phyloP scores from a whole-genome alignment of 2,113 vertebrate genomes.

The Anolis carolinensis region DNA sequence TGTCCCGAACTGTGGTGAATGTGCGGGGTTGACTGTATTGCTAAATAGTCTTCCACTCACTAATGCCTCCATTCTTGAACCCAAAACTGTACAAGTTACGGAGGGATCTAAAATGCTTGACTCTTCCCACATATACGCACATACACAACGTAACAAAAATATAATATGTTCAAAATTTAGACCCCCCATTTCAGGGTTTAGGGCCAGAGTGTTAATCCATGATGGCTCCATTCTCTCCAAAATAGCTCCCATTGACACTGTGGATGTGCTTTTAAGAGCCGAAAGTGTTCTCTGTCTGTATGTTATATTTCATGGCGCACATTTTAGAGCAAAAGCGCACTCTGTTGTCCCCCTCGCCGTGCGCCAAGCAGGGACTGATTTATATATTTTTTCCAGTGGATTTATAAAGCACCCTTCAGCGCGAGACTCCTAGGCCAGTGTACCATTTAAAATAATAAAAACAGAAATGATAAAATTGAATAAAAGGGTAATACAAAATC shows the following conservation, averaged over 20 bases:
- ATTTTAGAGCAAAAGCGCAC: background rate
- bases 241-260: background rate
- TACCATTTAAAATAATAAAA: background rate
- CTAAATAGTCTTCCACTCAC: too few relatives aligned
- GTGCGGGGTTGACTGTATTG: too few relatives aligned
- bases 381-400: background rate
- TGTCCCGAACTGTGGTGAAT: too few relatives aligned
- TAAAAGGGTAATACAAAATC: background rate
- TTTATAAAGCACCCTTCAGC: background rate
- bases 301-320: background rate
- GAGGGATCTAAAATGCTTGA: too few relatives aligned
- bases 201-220: background rate
- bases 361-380: background rate
- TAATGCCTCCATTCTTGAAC: too few relatives aligned
- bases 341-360: background rate
- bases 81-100: too few relatives aligned
- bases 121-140: too few relatives aligned
- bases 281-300: background rate
- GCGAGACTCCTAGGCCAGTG: background rate
- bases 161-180: background rate
- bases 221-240: background rate
- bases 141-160: background rate
- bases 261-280: background rate
- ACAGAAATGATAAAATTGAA: background rate
- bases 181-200: background rate